Evolutionary conservation across 2,888 invertebrate species (phyloP), one percentile per base, ranked within the genome.

Genomic region (Auanema freiburgensis): DNA sequence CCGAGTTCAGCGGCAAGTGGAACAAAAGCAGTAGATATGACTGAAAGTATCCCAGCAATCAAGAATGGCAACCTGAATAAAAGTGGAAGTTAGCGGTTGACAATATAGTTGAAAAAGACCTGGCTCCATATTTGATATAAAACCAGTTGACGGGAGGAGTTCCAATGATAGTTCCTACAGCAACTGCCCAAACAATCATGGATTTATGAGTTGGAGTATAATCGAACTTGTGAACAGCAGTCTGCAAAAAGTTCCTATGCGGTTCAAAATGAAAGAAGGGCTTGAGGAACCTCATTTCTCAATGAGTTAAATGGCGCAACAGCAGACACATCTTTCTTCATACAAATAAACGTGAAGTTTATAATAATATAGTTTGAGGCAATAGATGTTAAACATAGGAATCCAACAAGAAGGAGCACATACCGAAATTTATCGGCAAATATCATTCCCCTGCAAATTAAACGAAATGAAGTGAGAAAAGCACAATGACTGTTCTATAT

Each of bases 321-420:
- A 23, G 66, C 72, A n/a, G 66, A 62, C n/a, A 67, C 64, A 60
- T 72, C 72, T 53, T 70, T 66, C 62, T 70, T 68, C 75, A 76
- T 76, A 55, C 77, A 77, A 61, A 77, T 77, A 41, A 77, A 74
- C 12, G 77, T 74, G 58, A 77, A 72, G 50, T 77, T 77, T 53
- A 77, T 74, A 49, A 73, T 76, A 24, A 76, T 72, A 57, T 75
- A 72, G 56, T 75, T 75, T 41, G 69, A 68, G 25, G 66, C 57
- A 42, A 75, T 69, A 0, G 75, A 67, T 4, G 75, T 72, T 14
- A 75, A 59, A 59, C 72, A 69, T 18, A 72, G 65, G 21, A 75
- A 63, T 40, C 72, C 67, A 49, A 70, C 61, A 21, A 71, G 57
- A 0, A 67, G 62, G 23, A 75, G 63, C 33, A 72, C 25, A 58